Base-by-base conservation (phyloP, 2,888 invertebrate species). In the Drosophila tanythrix region DNA sequence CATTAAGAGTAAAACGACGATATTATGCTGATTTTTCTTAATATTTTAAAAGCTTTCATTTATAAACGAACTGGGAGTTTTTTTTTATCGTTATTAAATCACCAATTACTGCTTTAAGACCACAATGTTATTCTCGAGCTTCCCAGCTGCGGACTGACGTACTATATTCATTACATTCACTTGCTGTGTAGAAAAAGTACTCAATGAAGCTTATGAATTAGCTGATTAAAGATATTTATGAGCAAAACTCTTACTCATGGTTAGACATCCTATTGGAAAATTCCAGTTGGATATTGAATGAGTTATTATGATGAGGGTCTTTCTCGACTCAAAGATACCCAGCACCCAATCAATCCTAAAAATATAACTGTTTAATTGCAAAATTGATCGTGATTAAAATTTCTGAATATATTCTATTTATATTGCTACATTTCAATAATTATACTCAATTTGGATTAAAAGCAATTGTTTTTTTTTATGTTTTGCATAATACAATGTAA, bases 191-290 rank as follows among this genome's bases (percentile, higher is more conserved):
- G 33, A 40, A 40, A 68, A 25, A 33, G 8, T 40, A 51, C 29
- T 68, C 40, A 69, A 68, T 51, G 48, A 40, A 29, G 55, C 13
- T 25, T 40, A 18, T 38, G 15, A 62, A 58, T 40, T 57, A 27
- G 10, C 27, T 27, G n/a, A 27, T 57, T 33, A 38, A 11, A n/a
- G 36, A 2, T 31, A 1, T 15, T 35, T 27, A 36, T 21, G 15
- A 29, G 38, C 55, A 29, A 15, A 21, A 4, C 15, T 18, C 6
- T 25, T 43, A 43, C 31, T 57, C 31, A 57, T 25, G 25, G 1
- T 11, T 8, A n/a, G 31, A 40, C 31, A 43, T 57, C 31, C 40
- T 33, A 31, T 43, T 43, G 21, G 53, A 52, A 52, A 52, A 52
- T 36, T 36, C 15, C 36, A 29, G 51, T 52, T 36, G 3, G 4